Conservation (phyloP, 2,888 invertebrate species). For the Palloptera scutellata region DNA sequence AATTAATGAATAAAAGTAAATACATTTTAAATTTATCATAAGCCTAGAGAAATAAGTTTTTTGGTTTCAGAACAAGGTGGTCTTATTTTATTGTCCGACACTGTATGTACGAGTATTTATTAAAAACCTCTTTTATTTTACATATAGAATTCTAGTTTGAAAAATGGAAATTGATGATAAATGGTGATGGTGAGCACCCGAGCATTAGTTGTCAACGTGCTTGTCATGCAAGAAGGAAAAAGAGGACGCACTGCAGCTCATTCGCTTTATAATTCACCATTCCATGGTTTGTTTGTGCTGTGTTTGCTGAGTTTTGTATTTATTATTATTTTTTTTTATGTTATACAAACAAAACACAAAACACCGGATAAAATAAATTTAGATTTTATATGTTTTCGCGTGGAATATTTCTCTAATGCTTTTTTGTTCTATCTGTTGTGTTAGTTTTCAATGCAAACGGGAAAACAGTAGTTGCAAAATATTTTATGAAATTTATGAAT, state of each 20-base stretch:
- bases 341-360: conserved; percentile 5
- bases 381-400: conserved; percentile 10
- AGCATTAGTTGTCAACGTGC: conserved; percentile 49
- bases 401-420: too few species aligned
- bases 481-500: conserved; percentile 17
- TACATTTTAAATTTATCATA: too few species aligned
- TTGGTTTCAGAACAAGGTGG: too few species aligned
- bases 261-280: background rate
- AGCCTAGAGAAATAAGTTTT: too few species aligned
- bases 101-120: conserved; percentile 1
- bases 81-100: too few species aligned
- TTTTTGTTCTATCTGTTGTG: too few species aligned
- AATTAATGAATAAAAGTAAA: too few species aligned
- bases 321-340: background rate
- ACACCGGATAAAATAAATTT: conserved; percentile 16
- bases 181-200: conserved; percentile 47
- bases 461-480: background rate
- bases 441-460: too few species aligned
- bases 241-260: background rate
- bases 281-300: background rate
- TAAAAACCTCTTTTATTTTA: background rate
- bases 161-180: conserved; percentile 60
- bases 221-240: conserved; percentile 27
- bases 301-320: background rate
- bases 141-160: conserved; percentile 40